Evolutionary conservation across 1,140 invertebrate genomes (phyloP).

Genomic region (Heliconius hewitsoni): DNA sequence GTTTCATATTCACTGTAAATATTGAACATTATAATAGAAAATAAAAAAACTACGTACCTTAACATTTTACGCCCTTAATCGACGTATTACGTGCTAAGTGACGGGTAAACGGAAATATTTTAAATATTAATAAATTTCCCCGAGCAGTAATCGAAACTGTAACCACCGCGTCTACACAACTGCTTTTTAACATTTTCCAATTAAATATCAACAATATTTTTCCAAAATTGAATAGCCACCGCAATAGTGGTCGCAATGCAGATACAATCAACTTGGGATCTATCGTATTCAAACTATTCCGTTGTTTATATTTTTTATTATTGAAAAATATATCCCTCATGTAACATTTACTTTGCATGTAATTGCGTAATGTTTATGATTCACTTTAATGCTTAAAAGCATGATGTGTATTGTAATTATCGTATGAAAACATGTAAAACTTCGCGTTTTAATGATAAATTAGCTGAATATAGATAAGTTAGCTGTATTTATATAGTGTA

Average conservation of each 20-base stretch:
- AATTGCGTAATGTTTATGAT: constrained; percentile 11
- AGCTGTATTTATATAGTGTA: neutral
- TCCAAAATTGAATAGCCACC: constrained; percentile 1
- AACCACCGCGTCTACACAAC: neutral
- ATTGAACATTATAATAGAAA: too few relatives aligned
- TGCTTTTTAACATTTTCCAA: neutral
- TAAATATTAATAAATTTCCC: neutral
- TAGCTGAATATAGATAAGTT: neutral
- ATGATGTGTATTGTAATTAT: neutral
- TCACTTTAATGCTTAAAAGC: neutral
- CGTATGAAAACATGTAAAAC: neutral
- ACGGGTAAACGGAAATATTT: neutral
- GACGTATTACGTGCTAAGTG: too few relatives aligned
- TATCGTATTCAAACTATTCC: neutral
- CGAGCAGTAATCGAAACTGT: neutral
- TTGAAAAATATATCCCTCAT: neutral
- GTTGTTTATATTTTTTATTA: neutral
- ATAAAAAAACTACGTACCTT: too few relatives aligned
- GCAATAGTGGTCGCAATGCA: constrained; percentile 33
- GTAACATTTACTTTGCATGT: neutral
- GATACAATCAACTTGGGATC: constrained; percentile 18
- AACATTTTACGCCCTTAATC: too few relatives aligned
- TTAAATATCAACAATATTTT: neutral
- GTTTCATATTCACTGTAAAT: too few relatives aligned
- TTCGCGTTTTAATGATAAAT: neutral